These are phyloP conservation scores for Macrobrachium rosenbergii DNA, from an alignment of 1,140 invertebrate species.

Conservation along the genomic window DNA sequence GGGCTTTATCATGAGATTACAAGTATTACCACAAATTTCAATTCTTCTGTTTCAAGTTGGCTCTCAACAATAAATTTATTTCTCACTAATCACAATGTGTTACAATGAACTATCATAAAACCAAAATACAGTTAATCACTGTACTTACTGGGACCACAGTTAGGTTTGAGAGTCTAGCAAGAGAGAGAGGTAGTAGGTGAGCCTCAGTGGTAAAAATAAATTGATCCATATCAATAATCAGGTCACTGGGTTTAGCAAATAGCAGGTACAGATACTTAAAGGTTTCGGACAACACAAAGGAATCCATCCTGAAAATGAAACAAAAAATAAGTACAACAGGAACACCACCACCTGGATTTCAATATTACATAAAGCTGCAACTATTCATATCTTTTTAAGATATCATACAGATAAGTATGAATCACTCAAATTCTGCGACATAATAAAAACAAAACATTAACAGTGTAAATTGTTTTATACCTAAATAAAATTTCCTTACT, in stretches of 20 bases:
- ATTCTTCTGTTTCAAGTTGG: too few relatives aligned
- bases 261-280: constrained; percentile 97
- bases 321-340: neutral
- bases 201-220: constrained; percentile 98
- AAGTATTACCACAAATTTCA: too few relatives aligned
- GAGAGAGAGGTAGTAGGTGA: constrained; percentile 90
- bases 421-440: too few relatives aligned
- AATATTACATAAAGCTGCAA: neutral
- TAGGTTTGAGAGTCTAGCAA: constrained; percentile 75
- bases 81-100: too few relatives aligned
- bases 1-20: too few relatives aligned
- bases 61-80: too few relatives aligned
- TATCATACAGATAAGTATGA: too few relatives aligned
- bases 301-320: constrained; percentile 85
- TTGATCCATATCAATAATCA: constrained; percentile 92
- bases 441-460: too few relatives aligned
- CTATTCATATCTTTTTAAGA: neutral
- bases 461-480: too few relatives aligned
- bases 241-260: constrained; percentile 90
- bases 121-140: neutral
- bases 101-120: neutral
- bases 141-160: constrained; percentile 70
- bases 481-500: too few relatives aligned
- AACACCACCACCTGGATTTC: neutral
- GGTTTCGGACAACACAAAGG: constrained; percentile 97